Percentiles rank a stretch among this genome's conserved stretches.
phyloP scores from a whole-genome alignment of 2,888 invertebrate genomes.

The Eristalinus sepulchralis region DNA sequence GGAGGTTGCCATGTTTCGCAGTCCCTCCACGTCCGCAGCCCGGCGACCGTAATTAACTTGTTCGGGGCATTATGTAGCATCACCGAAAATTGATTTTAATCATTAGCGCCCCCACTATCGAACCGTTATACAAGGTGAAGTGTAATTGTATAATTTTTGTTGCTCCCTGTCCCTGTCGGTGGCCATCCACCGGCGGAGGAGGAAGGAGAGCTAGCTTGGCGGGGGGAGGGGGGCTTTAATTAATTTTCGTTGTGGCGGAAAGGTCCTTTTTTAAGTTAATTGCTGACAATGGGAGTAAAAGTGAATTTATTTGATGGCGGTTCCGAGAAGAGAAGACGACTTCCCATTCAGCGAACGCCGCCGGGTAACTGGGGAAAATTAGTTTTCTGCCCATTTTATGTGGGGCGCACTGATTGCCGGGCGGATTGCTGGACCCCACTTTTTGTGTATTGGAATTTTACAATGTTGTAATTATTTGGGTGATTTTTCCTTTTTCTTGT shows the following conservation, averaged over 20 bases:
- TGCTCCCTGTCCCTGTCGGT: slow-evolving; percentile 10
- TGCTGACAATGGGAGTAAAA: slow-evolving; percentile 48
- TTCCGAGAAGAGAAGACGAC: slow-evolving; percentile 25
- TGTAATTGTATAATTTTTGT: slow-evolving; percentile 55
- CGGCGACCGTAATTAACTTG: slow-evolving; percentile 40
- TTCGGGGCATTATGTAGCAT: slow-evolving; percentile 43
- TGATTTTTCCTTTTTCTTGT: not conserved
- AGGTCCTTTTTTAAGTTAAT: slow-evolving; percentile 61
- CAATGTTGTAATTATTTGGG: not conserved
- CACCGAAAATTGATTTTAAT: slow-evolving; percentile 58
- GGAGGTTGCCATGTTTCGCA: slow-evolving; percentile 18
- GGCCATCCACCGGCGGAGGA: not conserved
- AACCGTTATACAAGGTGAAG: slow-evolving; percentile 57
- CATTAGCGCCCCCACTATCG: slow-evolving; percentile 50
- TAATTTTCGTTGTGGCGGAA: slow-evolving; percentile 48
- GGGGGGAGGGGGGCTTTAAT: slow-evolving; percentile 42
- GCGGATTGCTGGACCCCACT: slow-evolving; percentile 9
- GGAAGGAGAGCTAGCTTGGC: not conserved
- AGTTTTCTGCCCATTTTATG: slow-evolving; percentile 3
- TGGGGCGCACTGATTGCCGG: not conserved
- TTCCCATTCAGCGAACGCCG: not conserved
- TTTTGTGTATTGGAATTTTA: not conserved
- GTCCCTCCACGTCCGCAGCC: not conserved
- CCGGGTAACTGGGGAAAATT: slow-evolving; percentile 26
- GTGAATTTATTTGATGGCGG: slow-evolving; percentile 42